Evolutionary conservation across 2,113 vertebrate genomes (phyloP).

Genomic region (Prunella himalayana): DNA sequence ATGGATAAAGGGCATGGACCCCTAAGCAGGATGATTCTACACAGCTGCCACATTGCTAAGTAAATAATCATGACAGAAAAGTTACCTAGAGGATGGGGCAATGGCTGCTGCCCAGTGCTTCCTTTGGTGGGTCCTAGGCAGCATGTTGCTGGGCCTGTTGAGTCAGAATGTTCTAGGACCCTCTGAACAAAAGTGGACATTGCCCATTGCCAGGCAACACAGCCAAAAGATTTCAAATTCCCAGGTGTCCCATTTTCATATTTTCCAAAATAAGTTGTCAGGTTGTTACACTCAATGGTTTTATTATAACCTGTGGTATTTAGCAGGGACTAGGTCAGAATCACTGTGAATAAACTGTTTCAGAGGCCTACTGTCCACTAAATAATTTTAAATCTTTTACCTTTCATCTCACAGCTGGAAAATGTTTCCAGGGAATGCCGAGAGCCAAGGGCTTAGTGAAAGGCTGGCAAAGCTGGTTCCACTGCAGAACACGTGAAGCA

Average conservation of each 20-base stretch:
- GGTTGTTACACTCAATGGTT: background rate
- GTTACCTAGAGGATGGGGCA: background rate
- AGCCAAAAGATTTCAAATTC: background rate
- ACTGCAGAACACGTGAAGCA: background rate
- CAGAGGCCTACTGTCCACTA: background rate
- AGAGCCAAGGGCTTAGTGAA: background rate
- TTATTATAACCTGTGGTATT: background rate
- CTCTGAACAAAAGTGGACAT: background rate
- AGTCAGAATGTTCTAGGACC: background rate
- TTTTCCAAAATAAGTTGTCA: background rate
- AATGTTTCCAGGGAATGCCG: background rate
- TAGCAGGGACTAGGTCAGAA: background rate
- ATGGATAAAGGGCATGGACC: background rate
- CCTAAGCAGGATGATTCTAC: background rate
- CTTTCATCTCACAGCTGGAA: slow-evolving; percentile 36
- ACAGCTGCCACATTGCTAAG: background rate
- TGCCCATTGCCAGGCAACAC: background rate
- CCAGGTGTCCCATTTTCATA: background rate
- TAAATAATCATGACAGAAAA: background rate
- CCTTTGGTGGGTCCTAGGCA: background rate
- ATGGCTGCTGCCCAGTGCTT: background rate
- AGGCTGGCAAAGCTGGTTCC: background rate
- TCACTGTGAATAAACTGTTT: background rate
- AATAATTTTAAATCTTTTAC: slow-evolving; percentile 4
- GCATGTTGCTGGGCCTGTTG: too few relatives aligned